Conservation (phyloP, 2,113 vertebrate species). For the Pungitius pungitius region DNA sequence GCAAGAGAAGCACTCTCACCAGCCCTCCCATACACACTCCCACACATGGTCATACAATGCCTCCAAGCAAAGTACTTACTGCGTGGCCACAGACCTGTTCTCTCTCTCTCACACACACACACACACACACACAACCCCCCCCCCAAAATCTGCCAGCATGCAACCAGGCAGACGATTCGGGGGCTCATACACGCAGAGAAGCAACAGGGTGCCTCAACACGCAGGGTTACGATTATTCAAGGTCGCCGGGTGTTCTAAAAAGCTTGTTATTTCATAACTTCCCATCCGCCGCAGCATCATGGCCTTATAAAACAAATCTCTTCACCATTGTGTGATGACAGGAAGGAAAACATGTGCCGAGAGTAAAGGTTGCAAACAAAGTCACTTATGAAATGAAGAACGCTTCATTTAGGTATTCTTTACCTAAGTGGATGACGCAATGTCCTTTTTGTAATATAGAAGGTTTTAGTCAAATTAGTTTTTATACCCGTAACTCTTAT, state of each 20-base stretch:
- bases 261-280: background rate
- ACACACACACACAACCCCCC: constrained; percentile 7
- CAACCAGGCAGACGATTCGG: constrained; percentile 19
- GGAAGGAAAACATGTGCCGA: background rate
- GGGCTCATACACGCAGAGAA: background rate
- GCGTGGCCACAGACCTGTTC: constrained; percentile 16
- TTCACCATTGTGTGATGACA: background rate
- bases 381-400: background rate
- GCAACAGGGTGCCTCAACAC: constrained; percentile 1
- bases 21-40: constrained; percentile 58
- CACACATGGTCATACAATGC: constrained; percentile 50
- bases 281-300: background rate
- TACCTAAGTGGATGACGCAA: background rate
- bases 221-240: background rate
- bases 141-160: constrained; percentile 7
- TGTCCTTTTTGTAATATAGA: too few relatives aligned
- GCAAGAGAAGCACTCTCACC: constrained; percentile 56
- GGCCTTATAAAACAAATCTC: constrained; percentile 1
- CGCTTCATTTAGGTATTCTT: background rate
- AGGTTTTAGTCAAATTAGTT: too few relatives aligned
- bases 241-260: background rate
- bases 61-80: constrained; percentile 24
- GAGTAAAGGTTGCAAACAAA: background rate
- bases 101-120: constrained; percentile 21
- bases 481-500: too few relatives aligned